Base-by-base conservation (phyloP, 2,888 invertebrate genomes). In the Timema cristinae region DNA sequence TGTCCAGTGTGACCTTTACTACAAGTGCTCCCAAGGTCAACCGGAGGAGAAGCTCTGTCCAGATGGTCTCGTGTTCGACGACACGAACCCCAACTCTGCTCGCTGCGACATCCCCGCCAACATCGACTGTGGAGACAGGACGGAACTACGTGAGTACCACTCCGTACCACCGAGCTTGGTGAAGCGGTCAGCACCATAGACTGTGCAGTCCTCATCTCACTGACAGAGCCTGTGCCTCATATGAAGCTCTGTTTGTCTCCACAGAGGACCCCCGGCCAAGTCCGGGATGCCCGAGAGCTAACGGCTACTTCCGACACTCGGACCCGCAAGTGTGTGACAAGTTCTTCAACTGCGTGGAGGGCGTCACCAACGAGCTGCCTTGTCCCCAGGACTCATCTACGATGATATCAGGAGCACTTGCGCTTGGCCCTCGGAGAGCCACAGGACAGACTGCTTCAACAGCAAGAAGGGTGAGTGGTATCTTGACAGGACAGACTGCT, bases 1-100 rank as follows among this genome's bases (percentile, higher is more conserved):
- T 1, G 86, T 88, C 79, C 91, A 92, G 81, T 93, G 93, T 80
- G 93, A 93, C 83, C 86, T 92, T 75, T 93, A 92, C 81, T 92
- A 91, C 82, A 87, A 87, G 78, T 92, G 92, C 83, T 83, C 83
- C 72, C 87, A 88, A 81, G 84, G 89, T 49, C 76, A 84, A 72
- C 81, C 89, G 5, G 90, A 90, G 80, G 84, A 87, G 72, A 89
- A 85, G 76, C 84, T 92, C 13, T 93, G 93, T 80, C 91, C 91
- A 0, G 93, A 93, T 76, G 93, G 93, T 1, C 84, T 93, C 51
- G 90, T 92, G 47, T 93, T 92, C 81, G 86, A 89, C 72, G 90
- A 90, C 76, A 87, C 86, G 76, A 90, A 90, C 79, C 86, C 91
- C 0, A 89, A 87, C 80, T 89, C 90, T 77, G 91, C 91, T 77